A percentile compares a stretch with the other conserved stretches of the same genome.
These are phyloP conservation scores for Vimba vimba DNA, from an alignment of 2,113 vertebrate species.

Conservation along the genomic window DNA sequence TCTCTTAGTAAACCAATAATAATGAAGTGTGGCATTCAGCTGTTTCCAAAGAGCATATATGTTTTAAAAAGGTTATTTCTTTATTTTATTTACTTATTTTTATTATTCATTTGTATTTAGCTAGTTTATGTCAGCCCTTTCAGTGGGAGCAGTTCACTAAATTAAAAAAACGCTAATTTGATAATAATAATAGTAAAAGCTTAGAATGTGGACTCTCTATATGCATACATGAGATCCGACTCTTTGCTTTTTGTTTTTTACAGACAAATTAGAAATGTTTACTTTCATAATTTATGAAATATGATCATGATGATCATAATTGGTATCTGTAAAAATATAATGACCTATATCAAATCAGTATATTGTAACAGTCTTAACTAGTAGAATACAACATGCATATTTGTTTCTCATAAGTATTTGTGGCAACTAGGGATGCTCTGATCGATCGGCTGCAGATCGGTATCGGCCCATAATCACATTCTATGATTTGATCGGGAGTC, in stretches of 20 bases:
- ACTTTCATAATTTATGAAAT: background rate
- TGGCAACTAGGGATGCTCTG: too few relatives aligned
- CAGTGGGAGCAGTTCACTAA: too few relatives aligned
- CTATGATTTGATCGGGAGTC: too few relatives aligned
- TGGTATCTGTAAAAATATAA: background rate
- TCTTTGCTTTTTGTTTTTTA: background rate
- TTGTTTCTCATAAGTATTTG: background rate
- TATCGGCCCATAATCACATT: too few relatives aligned
- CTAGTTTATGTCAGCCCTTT: too few relatives aligned
- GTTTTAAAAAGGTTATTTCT: background rate
- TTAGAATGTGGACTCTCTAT: background rate
- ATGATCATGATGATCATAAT: background rate
- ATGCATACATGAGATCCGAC: background rate
- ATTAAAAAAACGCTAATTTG: too few relatives aligned
- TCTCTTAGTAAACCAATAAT: background rate
- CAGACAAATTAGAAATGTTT: background rate
- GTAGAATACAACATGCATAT: background rate
- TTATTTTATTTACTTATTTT: too few relatives aligned
- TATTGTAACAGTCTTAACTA: background rate
- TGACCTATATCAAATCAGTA: background rate
- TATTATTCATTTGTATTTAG: too few relatives aligned
- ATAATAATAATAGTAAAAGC: background rate
- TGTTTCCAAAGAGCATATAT: background rate
- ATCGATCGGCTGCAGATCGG: too few relatives aligned
- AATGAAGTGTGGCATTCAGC: background rate